These are phyloP conservation scores for Eledona agricola DNA, from an alignment of 2,888 invertebrate genomes.

Conservation along the genomic window DNA sequence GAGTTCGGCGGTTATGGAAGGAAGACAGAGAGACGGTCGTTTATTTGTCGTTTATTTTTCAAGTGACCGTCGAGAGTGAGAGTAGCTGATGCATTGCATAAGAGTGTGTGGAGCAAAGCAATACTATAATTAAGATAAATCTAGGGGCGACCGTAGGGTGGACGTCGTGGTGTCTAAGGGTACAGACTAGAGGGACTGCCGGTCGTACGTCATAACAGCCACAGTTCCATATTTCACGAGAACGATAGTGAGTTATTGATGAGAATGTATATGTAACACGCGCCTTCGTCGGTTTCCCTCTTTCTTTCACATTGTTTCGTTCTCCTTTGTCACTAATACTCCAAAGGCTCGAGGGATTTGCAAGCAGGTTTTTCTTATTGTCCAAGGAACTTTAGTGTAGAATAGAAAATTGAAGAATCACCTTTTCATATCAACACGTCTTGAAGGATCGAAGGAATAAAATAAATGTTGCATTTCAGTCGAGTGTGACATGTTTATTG, in stretches of 20 bases:
- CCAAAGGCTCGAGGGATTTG: slow-evolving; percentile 46
- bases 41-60: too few species aligned
- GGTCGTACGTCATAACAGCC: slow-evolving; percentile 52
- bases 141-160: slow-evolving; percentile 36
- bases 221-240: slow-evolving; percentile 55
- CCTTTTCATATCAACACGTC: slow-evolving; percentile 44
- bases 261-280: slow-evolving; percentile 52
- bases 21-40: too few species aligned
- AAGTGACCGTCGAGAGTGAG: too few species aligned
- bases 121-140: slow-evolving; percentile 44
- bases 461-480: slow-evolving; percentile 33
- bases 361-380: slow-evolving; percentile 44
- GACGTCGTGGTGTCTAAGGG: slow-evolving; percentile 35
- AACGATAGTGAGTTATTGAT: slow-evolving; percentile 57
- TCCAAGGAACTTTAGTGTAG: slow-evolving; percentile 46
- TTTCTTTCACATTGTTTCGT: slow-evolving; percentile 48
- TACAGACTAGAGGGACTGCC: slow-evolving; percentile 40
- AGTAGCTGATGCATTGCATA: too few species aligned
- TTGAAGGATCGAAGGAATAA: slow-evolving; percentile 27
- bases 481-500: slow-evolving; percentile 33
- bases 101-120: slow-evolving; percentile 8
- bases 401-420: slow-evolving; percentile 54
- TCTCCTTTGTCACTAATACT: slow-evolving; percentile 53
- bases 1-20: too few species aligned
- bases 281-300: slow-evolving; percentile 43